Conservation (phyloP, 2,888 invertebrate genomes). For the Volucella bombylans region DNA sequence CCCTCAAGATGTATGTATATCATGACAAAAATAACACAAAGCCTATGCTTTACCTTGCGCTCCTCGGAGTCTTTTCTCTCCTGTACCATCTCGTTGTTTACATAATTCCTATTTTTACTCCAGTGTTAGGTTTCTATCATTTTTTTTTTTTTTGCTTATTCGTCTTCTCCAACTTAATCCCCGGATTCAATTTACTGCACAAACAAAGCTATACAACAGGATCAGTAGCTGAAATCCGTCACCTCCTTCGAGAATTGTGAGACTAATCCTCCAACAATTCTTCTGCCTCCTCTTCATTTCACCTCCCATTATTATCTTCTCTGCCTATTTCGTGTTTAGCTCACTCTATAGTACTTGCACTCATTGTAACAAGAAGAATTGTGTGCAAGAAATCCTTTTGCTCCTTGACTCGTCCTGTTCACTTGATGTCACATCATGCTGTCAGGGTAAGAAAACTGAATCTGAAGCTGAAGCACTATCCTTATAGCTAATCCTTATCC, state of each 20-base stretch:
- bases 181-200: constrained; percentile 62
- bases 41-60: too few species aligned
- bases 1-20: too few species aligned
- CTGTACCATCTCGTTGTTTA: constrained; percentile 11
- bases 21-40: too few species aligned
- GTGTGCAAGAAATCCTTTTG: constrained; percentile 69
- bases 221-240: constrained; percentile 71
- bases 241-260: constrained; percentile 63
- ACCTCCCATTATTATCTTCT: constrained; percentile 45
- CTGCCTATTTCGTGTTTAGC: constrained; percentile 58
- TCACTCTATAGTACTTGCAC: constrained; percentile 52
- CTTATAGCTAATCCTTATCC: constrained; percentile 61
- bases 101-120: not conserved
- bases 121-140: too few species aligned
- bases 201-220: constrained; percentile 69
- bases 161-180: constrained; percentile 49
- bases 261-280: constrained; percentile 67
- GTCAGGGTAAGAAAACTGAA: constrained; percentile 61
- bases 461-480: constrained; percentile 50
- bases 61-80: too few species aligned
- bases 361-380: constrained; percentile 50
- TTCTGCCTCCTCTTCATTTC: constrained; percentile 35
- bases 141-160: not conserved
- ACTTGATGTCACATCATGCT: constrained; percentile 69
- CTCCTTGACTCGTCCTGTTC: constrained; percentile 73